Conservation (phyloP, 1,140 invertebrate species). For the Schlechtendalia chinensis region DNA sequence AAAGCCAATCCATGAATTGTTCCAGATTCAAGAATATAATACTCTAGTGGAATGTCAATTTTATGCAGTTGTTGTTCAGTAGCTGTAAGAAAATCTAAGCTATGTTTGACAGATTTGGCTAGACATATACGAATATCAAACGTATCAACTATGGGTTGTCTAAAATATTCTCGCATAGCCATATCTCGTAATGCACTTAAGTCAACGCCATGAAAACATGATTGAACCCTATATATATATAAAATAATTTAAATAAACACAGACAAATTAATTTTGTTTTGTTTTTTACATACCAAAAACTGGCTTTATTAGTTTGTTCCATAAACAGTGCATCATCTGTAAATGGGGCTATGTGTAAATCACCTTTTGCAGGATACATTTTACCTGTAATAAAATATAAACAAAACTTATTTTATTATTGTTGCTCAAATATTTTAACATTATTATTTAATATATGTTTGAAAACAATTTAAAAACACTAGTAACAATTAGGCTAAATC, state of each 20-base stretch:
- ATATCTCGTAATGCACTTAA: conserved; percentile 83
- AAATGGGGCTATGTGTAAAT: conserved; percentile 97
- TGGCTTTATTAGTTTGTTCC: conserved; percentile 98
- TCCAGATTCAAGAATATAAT: conserved; percentile 87
- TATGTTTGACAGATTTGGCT: conserved; percentile 89
- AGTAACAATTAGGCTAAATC: too few relatives aligned
- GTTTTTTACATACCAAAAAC: conserved; percentile 94
- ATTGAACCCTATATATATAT: conserved; percentile 71
- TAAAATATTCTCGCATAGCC: conserved; percentile 96
- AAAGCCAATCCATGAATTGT: conserved; percentile 97
- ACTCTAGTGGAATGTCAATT: conserved; percentile 94
- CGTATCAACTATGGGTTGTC: conserved; percentile 98
- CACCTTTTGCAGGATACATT: conserved; percentile 96
- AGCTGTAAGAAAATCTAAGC: conserved; percentile 92
- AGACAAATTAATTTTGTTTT: conserved; percentile 49
- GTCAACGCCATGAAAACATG: conserved; percentile 97
- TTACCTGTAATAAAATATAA: conserved; percentile 56
- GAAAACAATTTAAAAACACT: too few relatives aligned
- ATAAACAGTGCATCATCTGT: conserved; percentile 96
- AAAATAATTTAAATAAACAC: not conserved
- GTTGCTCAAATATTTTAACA: too few relatives aligned
- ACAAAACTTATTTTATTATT: too few relatives aligned
- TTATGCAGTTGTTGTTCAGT: conserved; percentile 92
- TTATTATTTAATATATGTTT: too few relatives aligned
- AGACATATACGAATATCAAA: conserved; percentile 98